Percentiles rank a stretch among this genome's conserved stretches.
Evolutionary conservation across 2,797 vertebrate species (phyloP).

Genomic region (Poeciliopsis infans): DNA sequence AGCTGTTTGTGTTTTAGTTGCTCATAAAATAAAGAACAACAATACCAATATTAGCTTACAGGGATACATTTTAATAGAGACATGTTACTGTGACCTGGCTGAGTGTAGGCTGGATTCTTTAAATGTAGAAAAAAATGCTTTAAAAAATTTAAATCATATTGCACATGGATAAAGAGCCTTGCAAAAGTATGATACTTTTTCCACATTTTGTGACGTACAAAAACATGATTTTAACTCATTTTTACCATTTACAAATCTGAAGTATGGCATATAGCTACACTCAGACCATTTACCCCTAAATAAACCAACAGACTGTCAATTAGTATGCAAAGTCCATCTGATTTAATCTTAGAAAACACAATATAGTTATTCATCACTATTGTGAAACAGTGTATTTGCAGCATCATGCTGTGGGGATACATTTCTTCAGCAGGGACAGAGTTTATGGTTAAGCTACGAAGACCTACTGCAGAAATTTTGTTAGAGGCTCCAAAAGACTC

Average conservation of each 20-base stretch:
- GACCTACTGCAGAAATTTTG: neutral
- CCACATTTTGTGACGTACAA: neutral
- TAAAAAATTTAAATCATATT: neutral
- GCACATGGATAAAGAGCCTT: neutral
- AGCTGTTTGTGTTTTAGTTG: neutral
- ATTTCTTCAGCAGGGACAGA: neutral
- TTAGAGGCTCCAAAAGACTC: neutral
- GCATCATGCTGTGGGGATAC: neutral
- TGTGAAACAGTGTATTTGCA: neutral
- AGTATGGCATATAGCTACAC: neutral
- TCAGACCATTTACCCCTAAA: neutral
- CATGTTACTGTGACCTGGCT: neutral
- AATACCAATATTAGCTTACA: neutral
- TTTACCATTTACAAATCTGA: neutral
- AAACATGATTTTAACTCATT: neutral
- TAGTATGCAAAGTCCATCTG: neutral
- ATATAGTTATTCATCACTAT: neutral
- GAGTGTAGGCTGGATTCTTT: neutral
- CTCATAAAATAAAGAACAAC: neutral
- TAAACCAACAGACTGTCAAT: neutral
- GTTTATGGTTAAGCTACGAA: neutral
- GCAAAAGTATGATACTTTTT: neutral
- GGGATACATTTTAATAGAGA: neutral
- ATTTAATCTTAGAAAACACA: neutral
- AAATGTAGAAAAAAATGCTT: neutral